A percentile compares a stretch with the other conserved stretches of the same genome.
Evolutionary conservation across 2,797 vertebrate species (phyloP).

Genomic region (Lates japonicus): DNA sequence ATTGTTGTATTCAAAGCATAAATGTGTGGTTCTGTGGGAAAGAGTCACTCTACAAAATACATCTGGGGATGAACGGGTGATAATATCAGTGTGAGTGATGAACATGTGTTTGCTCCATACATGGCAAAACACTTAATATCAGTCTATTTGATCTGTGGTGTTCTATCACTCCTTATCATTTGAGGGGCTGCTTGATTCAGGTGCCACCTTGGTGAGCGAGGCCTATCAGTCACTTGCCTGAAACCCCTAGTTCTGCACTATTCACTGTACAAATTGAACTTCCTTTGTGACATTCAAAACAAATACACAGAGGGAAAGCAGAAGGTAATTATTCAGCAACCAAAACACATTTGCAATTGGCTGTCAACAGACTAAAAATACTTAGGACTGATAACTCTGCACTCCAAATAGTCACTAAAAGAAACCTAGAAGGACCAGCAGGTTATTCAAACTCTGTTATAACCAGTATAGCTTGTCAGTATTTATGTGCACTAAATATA

Average conservation of each 20-base stretch:
- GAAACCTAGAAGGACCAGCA: not conserved
- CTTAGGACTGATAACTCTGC: not conserved
- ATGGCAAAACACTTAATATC: slow-evolving; percentile 14
- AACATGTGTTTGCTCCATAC: slow-evolving; percentile 10
- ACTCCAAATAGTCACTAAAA: too few relatives aligned
- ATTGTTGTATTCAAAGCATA: slow-evolving; percentile 8
- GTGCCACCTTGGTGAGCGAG: slow-evolving; percentile 10
- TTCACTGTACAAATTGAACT: slow-evolving; percentile 4
- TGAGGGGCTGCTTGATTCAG: not conserved
- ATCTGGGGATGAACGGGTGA: slow-evolving; percentile 17
- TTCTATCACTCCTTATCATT: slow-evolving; percentile 38
- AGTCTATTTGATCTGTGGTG: slow-evolving; percentile 10
- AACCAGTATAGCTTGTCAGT: not conserved
- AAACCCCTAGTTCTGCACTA: not conserved
- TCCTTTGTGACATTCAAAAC: slow-evolving; percentile 3
- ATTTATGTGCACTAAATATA: not conserved
- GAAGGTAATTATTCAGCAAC: not conserved
- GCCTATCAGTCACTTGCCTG: slow-evolving; percentile 15
- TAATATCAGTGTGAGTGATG: slow-evolving; percentile 18
- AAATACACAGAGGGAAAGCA: not conserved
- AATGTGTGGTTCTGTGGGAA: slow-evolving; percentile 2
- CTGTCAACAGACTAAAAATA: slow-evolving; percentile 4
- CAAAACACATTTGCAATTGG: not conserved
- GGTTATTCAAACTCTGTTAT: not conserved
- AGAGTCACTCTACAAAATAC: slow-evolving; percentile 17